Evolutionary conservation across 2,888 invertebrate species (phyloP), one percentile per base, ranked within the genome.

Genomic region (Ectemnius lituratus): DNA sequence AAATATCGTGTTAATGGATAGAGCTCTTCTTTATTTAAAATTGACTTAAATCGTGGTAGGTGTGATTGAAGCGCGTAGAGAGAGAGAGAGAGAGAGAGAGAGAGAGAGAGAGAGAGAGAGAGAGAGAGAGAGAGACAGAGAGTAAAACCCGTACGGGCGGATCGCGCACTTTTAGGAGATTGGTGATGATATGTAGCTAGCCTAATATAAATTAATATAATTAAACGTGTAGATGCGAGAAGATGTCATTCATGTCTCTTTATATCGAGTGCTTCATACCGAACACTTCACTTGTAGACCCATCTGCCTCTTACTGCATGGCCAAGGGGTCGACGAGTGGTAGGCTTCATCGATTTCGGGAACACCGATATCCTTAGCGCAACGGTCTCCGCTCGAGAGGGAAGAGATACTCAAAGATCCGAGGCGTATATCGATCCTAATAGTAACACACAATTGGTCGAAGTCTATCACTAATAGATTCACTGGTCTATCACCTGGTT

Each of bases 101-200:
- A 66, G 4, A 68, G 70, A 66, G 49, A 67, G 23, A 49, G 23
- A 59, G 61, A 62, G 76, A 62, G 66, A 49, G 60, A 58, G 46
- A 59, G 70, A 66, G 49, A 67, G 23, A 49, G 23, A 59, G 61
- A 62, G 76, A 62, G 66, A 49, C 58, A 58, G 46, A 59, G 56
- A 64, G 45, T 62, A 37, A 37, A 37, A 37, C 37, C 37, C 37
- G 8, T 37, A 37, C 37, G 37, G 37, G 37, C 37, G 37, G 52
- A 59, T 61, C 74, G 58, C 60, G 47, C 70, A 60, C 61, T 59
- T 73, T 73, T 78, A 78, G 84, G 83, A 87, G 86, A 85, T 83
- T 87, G 83, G 84, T 85, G 83, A 88, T 88, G 89, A 89, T 89
- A 89, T 88, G 88, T 89, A 84, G 79, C 88, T 88, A 89, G 80